These are phyloP conservation scores for Synodontis membranacea DNA, from an alignment of 2,113 vertebrate species.

Conservation along the genomic window DNA sequence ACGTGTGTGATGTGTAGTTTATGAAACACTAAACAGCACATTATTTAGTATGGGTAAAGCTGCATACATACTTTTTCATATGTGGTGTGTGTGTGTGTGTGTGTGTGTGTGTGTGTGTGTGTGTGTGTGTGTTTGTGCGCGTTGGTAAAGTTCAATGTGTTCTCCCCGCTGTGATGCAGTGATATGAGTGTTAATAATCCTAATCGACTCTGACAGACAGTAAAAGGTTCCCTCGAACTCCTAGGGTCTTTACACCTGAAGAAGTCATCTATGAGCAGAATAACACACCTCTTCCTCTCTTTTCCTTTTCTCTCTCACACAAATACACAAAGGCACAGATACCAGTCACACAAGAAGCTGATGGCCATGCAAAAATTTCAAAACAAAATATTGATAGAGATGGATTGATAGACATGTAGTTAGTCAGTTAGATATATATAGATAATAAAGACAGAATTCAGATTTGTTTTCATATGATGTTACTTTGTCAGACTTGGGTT, in stretches of 20 bases:
- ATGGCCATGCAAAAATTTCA: background rate
- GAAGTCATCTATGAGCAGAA: conserved; percentile 21
- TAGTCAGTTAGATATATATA: background rate
- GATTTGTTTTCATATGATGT: background rate
- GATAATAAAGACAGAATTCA: too few species aligned
- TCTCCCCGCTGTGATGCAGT: conserved; percentile 46
- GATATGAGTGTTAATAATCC: conserved; percentile 54
- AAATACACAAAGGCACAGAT: background rate
- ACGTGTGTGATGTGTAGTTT: background rate
- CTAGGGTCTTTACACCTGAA: conserved; percentile 49
- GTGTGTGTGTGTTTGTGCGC: conserved; percentile 33
- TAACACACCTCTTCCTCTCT: conserved; percentile 27
- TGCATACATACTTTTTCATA: background rate
- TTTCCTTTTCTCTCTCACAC: background rate
- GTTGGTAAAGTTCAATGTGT: conserved; percentile 55
- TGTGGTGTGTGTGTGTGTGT: conserved; percentile 17
- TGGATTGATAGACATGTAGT: background rate
- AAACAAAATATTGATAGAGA: background rate
- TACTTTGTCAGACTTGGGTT: background rate
- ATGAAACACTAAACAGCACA: background rate
- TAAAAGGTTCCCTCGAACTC: conserved; percentile 54
- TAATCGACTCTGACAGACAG: conserved; percentile 53
- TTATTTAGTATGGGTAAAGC: background rate
- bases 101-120: conserved; percentile 25
- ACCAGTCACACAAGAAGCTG: background rate